Conservation (phyloP, 2,888 invertebrate genomes). For the Lycia hirtaria region DNA sequence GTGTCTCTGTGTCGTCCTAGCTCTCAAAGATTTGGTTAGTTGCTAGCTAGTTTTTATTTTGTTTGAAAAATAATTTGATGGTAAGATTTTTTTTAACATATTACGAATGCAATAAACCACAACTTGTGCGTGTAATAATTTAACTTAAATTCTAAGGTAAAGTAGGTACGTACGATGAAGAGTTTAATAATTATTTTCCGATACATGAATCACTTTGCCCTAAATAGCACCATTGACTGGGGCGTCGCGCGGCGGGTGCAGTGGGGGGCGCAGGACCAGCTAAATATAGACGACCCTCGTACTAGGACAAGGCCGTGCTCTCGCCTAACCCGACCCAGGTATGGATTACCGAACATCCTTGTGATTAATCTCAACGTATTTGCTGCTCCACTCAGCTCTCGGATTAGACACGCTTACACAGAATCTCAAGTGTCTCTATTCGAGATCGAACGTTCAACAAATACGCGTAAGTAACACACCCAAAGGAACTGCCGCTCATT, state of each 20-base stretch:
- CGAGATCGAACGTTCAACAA: slow-evolving; percentile 29
- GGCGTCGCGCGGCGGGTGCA: slow-evolving; percentile 50
- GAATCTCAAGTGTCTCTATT: slow-evolving; percentile 56
- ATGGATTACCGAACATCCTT: slow-evolving; percentile 69
- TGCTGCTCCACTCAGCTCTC: slow-evolving; percentile 57
- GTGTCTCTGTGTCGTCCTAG: no score
- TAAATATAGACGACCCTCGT: slow-evolving; percentile 78
- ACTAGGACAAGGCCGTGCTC: slow-evolving; percentile 76
- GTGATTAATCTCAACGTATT: slow-evolving; percentile 73
- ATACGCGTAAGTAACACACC: slow-evolving; percentile 19
- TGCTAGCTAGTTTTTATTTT: no score
- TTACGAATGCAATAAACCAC: no score
- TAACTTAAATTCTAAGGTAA: no score
- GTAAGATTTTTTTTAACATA: no score
- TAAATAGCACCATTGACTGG: slow-evolving; percentile 79
- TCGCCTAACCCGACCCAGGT: slow-evolving; percentile 67
- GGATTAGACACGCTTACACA: slow-evolving; percentile 62
- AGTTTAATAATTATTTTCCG: no score
- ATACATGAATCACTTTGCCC: slow-evolving; percentile 55
- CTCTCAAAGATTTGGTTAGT: no score
- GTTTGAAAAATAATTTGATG: no score
- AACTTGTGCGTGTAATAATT: no score
- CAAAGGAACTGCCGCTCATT: slow-evolving; percentile 20
- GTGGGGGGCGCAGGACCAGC: slow-evolving; percentile 56
- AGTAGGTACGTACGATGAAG: no score